Percentiles rank a stretch among this genome's conserved stretches.
phyloP scores from a whole-genome alignment of 2,888 invertebrate species.

The Linnaemya vulpina region DNA sequence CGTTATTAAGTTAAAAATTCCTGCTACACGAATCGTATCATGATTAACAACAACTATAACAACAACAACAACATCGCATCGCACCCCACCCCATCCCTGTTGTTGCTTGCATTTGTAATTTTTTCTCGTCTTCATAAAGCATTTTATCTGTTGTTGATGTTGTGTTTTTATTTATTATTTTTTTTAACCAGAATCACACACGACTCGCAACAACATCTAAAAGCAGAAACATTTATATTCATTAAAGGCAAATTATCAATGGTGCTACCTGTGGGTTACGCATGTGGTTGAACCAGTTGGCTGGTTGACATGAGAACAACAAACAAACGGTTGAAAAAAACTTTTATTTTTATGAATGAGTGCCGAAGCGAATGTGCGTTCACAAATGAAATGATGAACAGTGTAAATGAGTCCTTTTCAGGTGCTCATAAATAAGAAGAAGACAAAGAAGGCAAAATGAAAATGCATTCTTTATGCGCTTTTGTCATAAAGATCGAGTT shows the following conservation, averaged over 20 bases:
- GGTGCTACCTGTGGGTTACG: constrained; percentile 53
- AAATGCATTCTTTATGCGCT: neutral
- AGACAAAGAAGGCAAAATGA: neutral
- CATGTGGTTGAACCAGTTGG: constrained; percentile 51
- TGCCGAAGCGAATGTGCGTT: too few relatives aligned
- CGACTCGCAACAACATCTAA: constrained; percentile 5
- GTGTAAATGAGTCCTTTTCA: neutral
- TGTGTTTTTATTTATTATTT: too few relatives aligned
- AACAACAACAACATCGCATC: constrained; percentile 39
- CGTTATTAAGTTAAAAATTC: constrained; percentile 30
- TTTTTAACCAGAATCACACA: neutral
- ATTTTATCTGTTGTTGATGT: neutral
- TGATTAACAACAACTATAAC: constrained; percentile 33
- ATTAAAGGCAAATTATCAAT: constrained; percentile 64
- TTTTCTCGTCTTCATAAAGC: neutral
- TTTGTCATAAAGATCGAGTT: neutral
- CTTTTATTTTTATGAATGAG: neutral
- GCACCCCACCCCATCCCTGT: neutral
- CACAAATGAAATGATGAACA: constrained; percentile 9
- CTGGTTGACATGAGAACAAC: constrained; percentile 10
- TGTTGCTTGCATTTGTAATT: neutral
- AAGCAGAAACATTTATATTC: constrained; percentile 58
- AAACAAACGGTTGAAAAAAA: constrained; percentile 15
- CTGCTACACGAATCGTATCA: constrained; percentile 23
- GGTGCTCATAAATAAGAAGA: neutral